phyloP scores from a whole-genome alignment of 2,888 invertebrate species.

The Neocrepidodera transversa region DNA sequence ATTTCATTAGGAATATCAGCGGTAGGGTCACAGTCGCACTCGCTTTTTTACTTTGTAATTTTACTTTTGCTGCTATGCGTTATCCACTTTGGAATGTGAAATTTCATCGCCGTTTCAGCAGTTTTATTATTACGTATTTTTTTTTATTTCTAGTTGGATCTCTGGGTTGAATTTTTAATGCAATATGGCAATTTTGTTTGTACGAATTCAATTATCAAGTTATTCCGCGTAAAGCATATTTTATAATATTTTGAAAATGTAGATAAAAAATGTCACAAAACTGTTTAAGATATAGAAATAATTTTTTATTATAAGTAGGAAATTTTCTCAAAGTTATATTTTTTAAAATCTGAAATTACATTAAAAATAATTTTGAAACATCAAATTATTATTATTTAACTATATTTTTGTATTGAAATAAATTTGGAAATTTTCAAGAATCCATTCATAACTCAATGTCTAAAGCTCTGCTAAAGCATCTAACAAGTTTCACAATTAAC shows the following conservation, averaged over 20 bases:
- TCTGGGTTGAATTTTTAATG: constrained; percentile 3
- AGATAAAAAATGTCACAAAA: too few relatives aligned
- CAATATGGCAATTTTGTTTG: not conserved
- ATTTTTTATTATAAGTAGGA: too few relatives aligned
- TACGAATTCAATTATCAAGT: not conserved
- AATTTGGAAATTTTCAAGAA: not conserved
- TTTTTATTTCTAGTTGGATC: constrained; percentile 4
- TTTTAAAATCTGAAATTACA: too few relatives aligned
- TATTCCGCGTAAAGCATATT: too few relatives aligned
- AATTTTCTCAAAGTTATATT: too few relatives aligned
- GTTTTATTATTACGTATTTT: constrained; percentile 12
- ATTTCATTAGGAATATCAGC: constrained; percentile 26
- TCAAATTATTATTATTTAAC: too few relatives aligned
- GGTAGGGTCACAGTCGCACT: not conserved
- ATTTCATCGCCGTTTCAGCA: constrained; percentile 15
- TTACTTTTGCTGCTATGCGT: constrained; percentile 13
- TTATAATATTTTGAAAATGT: too few relatives aligned
- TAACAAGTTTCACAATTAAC: constrained; percentile 10
- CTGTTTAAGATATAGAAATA: too few relatives aligned
- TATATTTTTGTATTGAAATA: too few relatives aligned
- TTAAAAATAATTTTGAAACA: too few relatives aligned
- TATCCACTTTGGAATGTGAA: constrained; percentile 16
- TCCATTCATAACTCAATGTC: not conserved
- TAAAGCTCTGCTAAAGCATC: not conserved
- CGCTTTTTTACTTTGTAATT: constrained; percentile 1